These are phyloP conservation scores for Brachionichthys hirsutus DNA, from an alignment of 2,113 vertebrate genomes.

Conservation along the genomic window DNA sequence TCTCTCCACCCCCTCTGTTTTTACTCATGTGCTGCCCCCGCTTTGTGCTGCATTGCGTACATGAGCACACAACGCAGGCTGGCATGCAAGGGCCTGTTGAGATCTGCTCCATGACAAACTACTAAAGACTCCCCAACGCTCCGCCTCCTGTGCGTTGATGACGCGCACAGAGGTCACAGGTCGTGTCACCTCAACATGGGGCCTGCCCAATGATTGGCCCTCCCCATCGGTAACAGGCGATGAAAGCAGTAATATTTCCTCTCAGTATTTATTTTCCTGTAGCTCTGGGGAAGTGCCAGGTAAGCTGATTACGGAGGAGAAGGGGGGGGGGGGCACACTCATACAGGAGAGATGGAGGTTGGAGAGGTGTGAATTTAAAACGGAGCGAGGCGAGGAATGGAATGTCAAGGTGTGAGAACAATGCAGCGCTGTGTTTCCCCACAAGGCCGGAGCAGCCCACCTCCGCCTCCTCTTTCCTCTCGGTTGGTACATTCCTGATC, in stretches of 20 bases:
- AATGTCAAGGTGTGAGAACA: constrained; percentile 79
- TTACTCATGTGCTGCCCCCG: constrained; percentile 11
- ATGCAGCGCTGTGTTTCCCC: constrained; percentile 73
- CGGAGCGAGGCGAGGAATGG: constrained; percentile 70
- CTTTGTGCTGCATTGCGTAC: constrained; percentile 46
- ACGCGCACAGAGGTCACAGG: neutral
- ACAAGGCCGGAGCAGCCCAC: constrained; percentile 49
- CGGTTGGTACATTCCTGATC: constrained; percentile 73
- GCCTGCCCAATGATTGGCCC: constrained; percentile 19
- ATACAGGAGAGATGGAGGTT: constrained; percentile 31
- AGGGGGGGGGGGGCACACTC: constrained; percentile 38
- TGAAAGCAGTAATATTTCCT: constrained; percentile 45
- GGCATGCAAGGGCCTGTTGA: constrained; percentile 66
- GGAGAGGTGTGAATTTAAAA: constrained; percentile 56
- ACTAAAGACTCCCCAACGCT: constrained; percentile 47
- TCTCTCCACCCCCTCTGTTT: constrained; percentile 13
- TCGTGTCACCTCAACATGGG: constrained; percentile 31
- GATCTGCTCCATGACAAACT: constrained; percentile 64
- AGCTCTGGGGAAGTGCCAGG: constrained; percentile 45
- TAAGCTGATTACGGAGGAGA: constrained; percentile 41
- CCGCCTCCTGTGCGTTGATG: neutral
- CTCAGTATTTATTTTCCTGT: constrained; percentile 48
- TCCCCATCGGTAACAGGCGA: constrained; percentile 15
- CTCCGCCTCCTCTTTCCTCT: constrained; percentile 38
- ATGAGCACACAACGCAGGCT: constrained; percentile 37